Conservation (phyloP, 2,113 vertebrate species). For the Arizona elegans region DNA sequence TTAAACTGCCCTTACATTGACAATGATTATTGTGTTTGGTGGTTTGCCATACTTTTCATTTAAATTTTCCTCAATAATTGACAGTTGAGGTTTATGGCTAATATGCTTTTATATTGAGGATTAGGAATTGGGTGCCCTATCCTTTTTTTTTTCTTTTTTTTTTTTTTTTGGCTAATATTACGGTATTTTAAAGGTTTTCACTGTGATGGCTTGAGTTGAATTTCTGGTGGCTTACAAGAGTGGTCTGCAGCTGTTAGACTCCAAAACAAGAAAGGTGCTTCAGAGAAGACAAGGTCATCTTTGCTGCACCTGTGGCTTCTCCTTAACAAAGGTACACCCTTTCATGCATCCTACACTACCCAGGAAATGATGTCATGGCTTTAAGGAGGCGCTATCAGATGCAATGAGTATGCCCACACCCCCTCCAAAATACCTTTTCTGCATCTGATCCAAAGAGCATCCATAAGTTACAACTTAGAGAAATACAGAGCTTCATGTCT, state of each 20-base stretch:
- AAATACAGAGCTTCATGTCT: neutral
- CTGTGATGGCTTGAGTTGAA: neutral
- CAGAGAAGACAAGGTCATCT: neutral
- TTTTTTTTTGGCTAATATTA: neutral
- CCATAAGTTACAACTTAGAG: neutral
- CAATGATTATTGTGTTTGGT: neutral
- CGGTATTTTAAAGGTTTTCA: neutral
- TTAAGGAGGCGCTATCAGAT: neutral
- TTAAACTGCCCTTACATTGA: neutral
- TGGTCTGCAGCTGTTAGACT: neutral
- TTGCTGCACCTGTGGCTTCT: neutral
- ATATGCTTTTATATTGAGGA: neutral
- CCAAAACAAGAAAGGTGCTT: neutral
- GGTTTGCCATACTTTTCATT: neutral
- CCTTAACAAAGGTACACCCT: neutral
- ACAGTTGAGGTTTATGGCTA: neutral
- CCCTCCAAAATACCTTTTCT: neutral
- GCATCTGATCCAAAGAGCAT: neutral
- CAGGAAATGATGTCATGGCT: neutral
- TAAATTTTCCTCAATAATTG: neutral
- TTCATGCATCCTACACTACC: neutral
- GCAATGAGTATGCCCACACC: neutral
- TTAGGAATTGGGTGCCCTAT: neutral
- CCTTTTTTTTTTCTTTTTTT: neutral
- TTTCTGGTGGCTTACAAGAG: neutral